phyloP scores from a whole-genome alignment of 2,888 invertebrate genomes.

The Agrochola lychnidis region DNA sequence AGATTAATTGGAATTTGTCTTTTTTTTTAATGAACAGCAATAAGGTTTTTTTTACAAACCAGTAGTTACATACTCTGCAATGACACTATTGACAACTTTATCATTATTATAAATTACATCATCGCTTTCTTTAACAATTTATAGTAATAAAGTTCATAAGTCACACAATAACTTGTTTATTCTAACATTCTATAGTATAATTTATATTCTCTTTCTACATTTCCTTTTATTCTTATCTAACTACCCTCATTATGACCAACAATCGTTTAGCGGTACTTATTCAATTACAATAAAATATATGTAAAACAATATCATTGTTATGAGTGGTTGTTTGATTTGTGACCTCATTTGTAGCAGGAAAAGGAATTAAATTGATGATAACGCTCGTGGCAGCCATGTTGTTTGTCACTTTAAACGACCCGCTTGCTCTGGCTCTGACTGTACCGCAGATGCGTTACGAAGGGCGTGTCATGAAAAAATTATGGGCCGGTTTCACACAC shows the following conservation, averaged over 20 bases:
- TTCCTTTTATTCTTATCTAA: constrained; percentile 54
- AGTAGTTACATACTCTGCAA: constrained; percentile 62
- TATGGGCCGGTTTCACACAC: constrained; percentile 12
- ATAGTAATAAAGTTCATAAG: background rate
- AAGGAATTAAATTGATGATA: constrained; percentile 88
- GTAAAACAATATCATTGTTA: constrained; percentile 68
- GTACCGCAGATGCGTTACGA: constrained; percentile 49
- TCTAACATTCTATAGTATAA: constrained; percentile 8
- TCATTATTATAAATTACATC: constrained; percentile 36
- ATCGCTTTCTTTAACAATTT: constrained; percentile 40
- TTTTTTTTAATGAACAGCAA: background rate
- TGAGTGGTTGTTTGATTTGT: constrained; percentile 81
- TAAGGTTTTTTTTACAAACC: constrained; percentile 15
- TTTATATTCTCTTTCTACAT: constrained; percentile 8
- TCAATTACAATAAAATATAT: constrained; percentile 55
- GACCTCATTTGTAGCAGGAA: constrained; percentile 90
- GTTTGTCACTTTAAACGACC: constrained; percentile 72
- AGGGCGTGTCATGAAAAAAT: constrained; percentile 61
- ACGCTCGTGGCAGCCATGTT: constrained; percentile 79
- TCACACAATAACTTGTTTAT: constrained; percentile 41
- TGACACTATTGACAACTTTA: constrained; percentile 55
- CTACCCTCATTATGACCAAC: constrained; percentile 64
- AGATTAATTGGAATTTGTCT: constrained; percentile 1
- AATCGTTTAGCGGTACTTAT: constrained; percentile 44
- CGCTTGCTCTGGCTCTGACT: constrained; percentile 54